A percentile compares a stretch with the other conserved stretches of the same genome.
phyloP scores from a whole-genome alignment of 2,888 invertebrate genomes.

The Cyclophora albipunctata region DNA sequence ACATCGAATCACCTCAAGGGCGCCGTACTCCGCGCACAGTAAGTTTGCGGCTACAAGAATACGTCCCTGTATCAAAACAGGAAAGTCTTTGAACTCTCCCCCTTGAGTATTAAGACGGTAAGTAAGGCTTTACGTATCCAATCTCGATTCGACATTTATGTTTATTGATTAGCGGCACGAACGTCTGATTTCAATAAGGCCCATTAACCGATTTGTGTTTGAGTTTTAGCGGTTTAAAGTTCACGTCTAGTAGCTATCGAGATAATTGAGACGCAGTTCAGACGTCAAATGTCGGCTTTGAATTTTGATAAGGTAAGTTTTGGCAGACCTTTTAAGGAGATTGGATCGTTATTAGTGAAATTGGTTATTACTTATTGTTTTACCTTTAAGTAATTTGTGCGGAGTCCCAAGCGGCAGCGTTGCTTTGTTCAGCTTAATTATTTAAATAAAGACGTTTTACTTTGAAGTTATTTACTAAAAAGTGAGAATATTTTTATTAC shows the following conservation, averaged over 20 bases:
- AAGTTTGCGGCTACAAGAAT: conserved; percentile 19
- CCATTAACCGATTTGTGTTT: conserved; percentile 68
- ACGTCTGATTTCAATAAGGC: conserved; percentile 59
- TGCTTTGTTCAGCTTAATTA: no score
- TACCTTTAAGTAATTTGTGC: no score
- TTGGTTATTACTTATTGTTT: neutral
- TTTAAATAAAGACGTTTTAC: no score
- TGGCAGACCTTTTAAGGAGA: conserved; percentile 16
- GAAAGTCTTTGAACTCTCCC: conserved; percentile 64
- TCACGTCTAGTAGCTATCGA: conserved; percentile 41
- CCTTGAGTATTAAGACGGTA: conserved; percentile 43
- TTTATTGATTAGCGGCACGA: conserved; percentile 62
- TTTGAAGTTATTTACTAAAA: no score
- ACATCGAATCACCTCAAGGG: conserved; percentile 1
- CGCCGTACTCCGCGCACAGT: conserved; percentile 9
- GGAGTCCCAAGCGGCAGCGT: no score
- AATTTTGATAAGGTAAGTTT: conserved; percentile 22
- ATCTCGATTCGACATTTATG: conserved; percentile 63
- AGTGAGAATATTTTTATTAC: no score
- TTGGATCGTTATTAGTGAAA: conserved; percentile 11
- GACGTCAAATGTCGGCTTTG: conserved; percentile 26
- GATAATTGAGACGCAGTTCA: conserved; percentile 45
- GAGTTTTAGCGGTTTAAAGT: conserved; percentile 52
- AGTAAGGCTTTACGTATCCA: conserved; percentile 48
- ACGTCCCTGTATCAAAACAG: conserved; percentile 40